Percentiles rank a stretch among this genome's conserved stretches.
These are phyloP conservation scores for Choreutis nemorana DNA, from an alignment of 2,888 invertebrate species.

Conservation along the genomic window DNA sequence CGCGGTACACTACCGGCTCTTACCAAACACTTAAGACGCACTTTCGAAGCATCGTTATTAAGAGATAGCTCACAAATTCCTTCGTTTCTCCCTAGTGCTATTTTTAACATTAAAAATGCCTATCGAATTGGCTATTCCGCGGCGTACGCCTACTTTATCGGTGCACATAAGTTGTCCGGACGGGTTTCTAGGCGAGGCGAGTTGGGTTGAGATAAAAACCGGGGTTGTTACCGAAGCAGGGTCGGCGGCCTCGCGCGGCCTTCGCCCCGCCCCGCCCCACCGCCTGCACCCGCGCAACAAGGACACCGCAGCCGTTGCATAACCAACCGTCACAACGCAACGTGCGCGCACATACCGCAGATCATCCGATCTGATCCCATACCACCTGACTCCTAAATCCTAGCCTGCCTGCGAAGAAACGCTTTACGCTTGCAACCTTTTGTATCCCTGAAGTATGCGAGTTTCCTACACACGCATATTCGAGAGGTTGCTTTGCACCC, in stretches of 20 bases:
- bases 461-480: too few species aligned
- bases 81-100: slow-evolving; percentile 6
- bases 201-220: slow-evolving; percentile 24
- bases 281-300: too few species aligned
- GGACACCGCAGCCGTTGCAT: slow-evolving; percentile 58
- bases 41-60: slow-evolving; percentile 3
- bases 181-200: slow-evolving; percentile 36
- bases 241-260: slow-evolving; percentile 52
- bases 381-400: too few species aligned
- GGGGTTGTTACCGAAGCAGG: slow-evolving; percentile 27
- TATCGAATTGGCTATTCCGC: slow-evolving; percentile 28
- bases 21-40: slow-evolving; percentile 1
- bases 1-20: too few species aligned
- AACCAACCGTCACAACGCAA: slow-evolving; percentile 52
- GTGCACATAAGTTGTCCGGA: slow-evolving; percentile 30
- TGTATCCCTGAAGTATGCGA: too few species aligned
- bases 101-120: slow-evolving; percentile 15
- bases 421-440: too few species aligned
- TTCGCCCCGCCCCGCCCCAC: slow-evolving; percentile 33
- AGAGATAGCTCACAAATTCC: slow-evolving; percentile 6
- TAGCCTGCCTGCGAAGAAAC: too few species aligned
- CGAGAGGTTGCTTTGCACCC: too few species aligned
- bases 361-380: neutral
- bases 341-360: slow-evolving; percentile 5
- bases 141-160: slow-evolving; percentile 39